These are phyloP conservation scores for Camelus bactrianus DNA, from an alignment of 2,113 vertebrate species.

Conservation along the genomic window DNA sequence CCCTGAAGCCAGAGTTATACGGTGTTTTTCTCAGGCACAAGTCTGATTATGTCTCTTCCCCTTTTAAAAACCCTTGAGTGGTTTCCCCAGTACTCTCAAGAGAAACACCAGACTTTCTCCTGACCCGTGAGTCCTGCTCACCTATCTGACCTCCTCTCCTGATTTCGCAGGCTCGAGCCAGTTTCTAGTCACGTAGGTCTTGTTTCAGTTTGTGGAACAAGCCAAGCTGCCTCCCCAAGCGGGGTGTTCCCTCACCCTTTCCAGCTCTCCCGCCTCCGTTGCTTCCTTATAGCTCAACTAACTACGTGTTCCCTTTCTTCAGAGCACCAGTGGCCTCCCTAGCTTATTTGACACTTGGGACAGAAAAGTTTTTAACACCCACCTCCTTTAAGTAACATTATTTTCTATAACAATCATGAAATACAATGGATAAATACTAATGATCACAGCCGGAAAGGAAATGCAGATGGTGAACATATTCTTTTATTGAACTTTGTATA, in stretches of 20 bases:
- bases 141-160: background rate
- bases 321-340: no score
- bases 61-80: background rate
- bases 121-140: background rate
- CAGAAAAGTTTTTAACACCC: background rate
- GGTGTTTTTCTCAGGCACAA: background rate
- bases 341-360: background rate
- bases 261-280: background rate
- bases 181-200: background rate
- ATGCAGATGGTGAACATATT: background rate
- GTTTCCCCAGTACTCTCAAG: background rate
- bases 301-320: background rate
- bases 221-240: background rate
- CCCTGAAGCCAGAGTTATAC: background rate
- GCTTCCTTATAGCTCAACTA: background rate
- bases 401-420: conserved; percentile 39
- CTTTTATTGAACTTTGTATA: conserved; percentile 23
- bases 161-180: background rate
- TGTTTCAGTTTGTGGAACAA: background rate
- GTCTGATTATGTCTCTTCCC: background rate
- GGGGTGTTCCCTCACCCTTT: background rate
- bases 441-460: conserved; percentile 51
- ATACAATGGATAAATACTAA: background rate
- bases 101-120: background rate
- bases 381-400: background rate